A percentile compares a stretch with the other conserved stretches of the same genome.
Evolutionary conservation across 2,797 vertebrate species (phyloP).

Genomic region (Agapornis canus): DNA sequence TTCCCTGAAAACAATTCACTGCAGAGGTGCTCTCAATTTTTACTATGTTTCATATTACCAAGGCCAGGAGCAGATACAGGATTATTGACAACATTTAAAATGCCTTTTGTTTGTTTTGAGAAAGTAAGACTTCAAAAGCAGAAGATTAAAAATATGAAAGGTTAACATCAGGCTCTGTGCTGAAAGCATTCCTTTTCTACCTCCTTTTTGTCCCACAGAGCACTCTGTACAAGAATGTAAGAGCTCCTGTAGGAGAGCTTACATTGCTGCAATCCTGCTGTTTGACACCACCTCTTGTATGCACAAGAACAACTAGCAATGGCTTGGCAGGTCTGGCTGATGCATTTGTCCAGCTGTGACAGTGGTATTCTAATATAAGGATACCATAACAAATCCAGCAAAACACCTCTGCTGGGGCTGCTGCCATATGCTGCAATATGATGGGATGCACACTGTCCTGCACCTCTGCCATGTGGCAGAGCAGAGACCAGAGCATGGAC

Average conservation of each 20-base stretch:
- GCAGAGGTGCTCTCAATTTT: background rate
- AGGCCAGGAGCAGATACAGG: background rate
- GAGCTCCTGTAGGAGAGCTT: background rate
- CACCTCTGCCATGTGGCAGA: background rate
- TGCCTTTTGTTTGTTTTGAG: background rate
- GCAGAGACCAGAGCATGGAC: background rate
- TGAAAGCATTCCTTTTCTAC: background rate
- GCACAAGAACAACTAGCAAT: no score
- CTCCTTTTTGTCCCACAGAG: background rate
- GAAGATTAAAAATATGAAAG: background rate
- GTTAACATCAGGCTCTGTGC: background rate
- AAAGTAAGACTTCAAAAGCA: background rate
- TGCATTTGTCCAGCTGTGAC: rapidly evolving
- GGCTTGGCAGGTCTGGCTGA: background rate
- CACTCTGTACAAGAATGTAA: background rate
- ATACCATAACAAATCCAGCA: background rate
- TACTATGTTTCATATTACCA: background rate
- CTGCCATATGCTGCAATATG: background rate
- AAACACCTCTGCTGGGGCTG: background rate
- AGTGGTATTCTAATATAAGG: background rate
- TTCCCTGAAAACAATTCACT: background rate
- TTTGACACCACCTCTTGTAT: rapidly evolving
- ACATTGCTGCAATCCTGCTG: background rate
- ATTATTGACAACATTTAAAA: background rate
- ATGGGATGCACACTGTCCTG: background rate